These are phyloP conservation scores for Platichthys flesus DNA, from an alignment of 2,113 vertebrate genomes.

Conservation along the genomic window DNA sequence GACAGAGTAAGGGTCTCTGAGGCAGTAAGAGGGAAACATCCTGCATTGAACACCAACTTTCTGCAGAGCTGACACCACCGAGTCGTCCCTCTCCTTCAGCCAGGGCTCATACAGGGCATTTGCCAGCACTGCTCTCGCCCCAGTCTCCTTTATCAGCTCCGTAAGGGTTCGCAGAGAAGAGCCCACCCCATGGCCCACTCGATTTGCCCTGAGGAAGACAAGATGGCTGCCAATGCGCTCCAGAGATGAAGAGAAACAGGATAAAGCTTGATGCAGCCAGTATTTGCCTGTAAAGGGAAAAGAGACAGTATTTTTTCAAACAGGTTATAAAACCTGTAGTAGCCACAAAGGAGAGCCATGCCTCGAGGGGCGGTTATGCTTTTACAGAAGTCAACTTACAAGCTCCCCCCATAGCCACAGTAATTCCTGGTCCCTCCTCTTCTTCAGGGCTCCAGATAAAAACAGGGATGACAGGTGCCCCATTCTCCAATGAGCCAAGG, in stretches of 20 bases:
- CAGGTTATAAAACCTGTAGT: background rate
- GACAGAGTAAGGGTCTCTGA: constrained; percentile 78
- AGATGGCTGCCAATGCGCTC: constrained; percentile 75
- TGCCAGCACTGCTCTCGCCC: constrained; percentile 73
- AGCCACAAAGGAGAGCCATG: background rate
- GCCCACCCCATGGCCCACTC: background rate
- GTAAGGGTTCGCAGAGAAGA: constrained; percentile 63
- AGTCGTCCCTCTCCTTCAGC: constrained; percentile 80
- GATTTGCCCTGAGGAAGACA: constrained; percentile 49
- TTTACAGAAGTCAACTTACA: constrained; percentile 56
- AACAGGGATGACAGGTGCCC: constrained; percentile 76
- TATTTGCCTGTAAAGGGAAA: constrained; percentile 68
- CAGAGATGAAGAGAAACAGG: constrained; percentile 68
- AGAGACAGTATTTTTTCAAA: background rate
- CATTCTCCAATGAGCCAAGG: constrained; percentile 68
- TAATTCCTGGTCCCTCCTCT: constrained; percentile 79
- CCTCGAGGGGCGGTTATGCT: background rate
- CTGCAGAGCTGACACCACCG: constrained; percentile 57
- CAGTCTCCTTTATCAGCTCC: constrained; percentile 65
- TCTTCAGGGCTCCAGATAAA: constrained; percentile 81
- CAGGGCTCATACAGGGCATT: constrained; percentile 82
- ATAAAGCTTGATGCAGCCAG: constrained; percentile 81
- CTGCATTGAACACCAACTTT: constrained; percentile 67
- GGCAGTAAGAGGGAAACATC: constrained; percentile 80
- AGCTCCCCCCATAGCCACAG: constrained; percentile 78